Conservation (phyloP, 2,888 invertebrate genomes). For the Alloscopus bannaensis region DNA sequence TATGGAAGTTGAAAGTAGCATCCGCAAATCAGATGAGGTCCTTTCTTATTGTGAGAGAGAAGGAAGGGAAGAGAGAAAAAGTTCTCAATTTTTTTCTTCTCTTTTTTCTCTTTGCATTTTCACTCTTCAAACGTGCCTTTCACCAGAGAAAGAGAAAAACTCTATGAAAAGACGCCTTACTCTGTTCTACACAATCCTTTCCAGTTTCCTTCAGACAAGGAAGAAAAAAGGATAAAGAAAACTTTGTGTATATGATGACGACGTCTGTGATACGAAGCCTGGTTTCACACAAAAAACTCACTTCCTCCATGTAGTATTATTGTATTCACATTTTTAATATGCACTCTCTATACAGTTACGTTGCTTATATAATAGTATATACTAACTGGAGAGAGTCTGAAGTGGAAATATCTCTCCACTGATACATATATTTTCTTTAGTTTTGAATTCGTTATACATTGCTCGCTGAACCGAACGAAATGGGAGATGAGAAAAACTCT, state of each 20-base stretch:
- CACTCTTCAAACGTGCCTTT: conserved; percentile 39
- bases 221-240: conserved; percentile 14
- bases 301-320: too few relatives aligned
- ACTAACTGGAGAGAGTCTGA: too few relatives aligned
- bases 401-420: too few relatives aligned
- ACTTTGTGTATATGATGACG: conserved; percentile 18
- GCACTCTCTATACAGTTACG: too few relatives aligned
- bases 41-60: conserved; percentile 2
- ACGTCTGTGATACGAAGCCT: conserved; percentile 29
- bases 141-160: too few relatives aligned
- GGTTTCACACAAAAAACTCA: too few relatives aligned
- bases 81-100: too few relatives aligned
- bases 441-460: conserved; percentile 57
- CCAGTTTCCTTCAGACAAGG: too few relatives aligned
- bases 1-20: conserved; percentile 32
- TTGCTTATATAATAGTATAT: background rate
- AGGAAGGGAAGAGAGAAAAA: conserved; percentile 12
- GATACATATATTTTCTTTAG: conserved; percentile 50
- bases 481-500: conserved; percentile 53
- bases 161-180: too few relatives aligned
- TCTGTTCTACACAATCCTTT: too few relatives aligned
- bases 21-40: conserved; percentile 55
- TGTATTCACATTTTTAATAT: too few relatives aligned
- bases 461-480: conserved; percentile 56
- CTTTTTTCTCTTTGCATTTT: conserved; percentile 24